A percentile compares a stretch with the other conserved stretches of the same genome.
phyloP scores from a whole-genome alignment of 2,797 vertebrate genomes.

The Momotus momota region DNA sequence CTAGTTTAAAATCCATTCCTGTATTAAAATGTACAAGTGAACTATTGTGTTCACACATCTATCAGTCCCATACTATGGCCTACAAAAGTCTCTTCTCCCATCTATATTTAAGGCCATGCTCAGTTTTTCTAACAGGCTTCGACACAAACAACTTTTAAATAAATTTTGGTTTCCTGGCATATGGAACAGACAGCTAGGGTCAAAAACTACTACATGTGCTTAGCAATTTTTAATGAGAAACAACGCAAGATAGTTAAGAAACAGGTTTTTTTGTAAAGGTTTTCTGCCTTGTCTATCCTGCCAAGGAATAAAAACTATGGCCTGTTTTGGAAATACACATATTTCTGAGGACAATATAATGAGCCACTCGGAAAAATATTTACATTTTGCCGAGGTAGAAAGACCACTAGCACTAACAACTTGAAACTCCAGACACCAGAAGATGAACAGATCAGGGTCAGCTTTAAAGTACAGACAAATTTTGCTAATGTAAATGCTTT shows the following conservation, averaged over 20 bases:
- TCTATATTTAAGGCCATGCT: neutral
- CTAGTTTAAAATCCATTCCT: neutral
- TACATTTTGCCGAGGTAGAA: neutral
- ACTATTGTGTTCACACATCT: neutral
- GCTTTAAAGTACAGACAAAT: neutral
- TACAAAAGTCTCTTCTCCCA: neutral
- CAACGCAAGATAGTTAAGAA: neutral
- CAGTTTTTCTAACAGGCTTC: neutral
- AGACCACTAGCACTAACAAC: neutral
- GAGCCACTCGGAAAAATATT: neutral
- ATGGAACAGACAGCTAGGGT: neutral
- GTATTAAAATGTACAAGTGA: neutral
- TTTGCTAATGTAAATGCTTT: neutral
- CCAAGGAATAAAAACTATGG: neutral
- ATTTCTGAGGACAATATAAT: neutral
- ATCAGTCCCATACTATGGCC: neutral
- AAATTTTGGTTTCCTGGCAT: neutral
- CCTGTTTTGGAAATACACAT: neutral
- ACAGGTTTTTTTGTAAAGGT: neutral
- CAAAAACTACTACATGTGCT: neutral
- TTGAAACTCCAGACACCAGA: neutral
- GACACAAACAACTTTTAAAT: neutral
- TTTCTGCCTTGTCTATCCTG: neutral
- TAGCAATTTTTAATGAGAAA: neutral
- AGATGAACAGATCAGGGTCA: neutral